Percentiles rank a stretch among this genome's conserved stretches.
phyloP scores from a whole-genome alignment of 2,797 vertebrate species.

The Vespertilio murinus region DNA sequence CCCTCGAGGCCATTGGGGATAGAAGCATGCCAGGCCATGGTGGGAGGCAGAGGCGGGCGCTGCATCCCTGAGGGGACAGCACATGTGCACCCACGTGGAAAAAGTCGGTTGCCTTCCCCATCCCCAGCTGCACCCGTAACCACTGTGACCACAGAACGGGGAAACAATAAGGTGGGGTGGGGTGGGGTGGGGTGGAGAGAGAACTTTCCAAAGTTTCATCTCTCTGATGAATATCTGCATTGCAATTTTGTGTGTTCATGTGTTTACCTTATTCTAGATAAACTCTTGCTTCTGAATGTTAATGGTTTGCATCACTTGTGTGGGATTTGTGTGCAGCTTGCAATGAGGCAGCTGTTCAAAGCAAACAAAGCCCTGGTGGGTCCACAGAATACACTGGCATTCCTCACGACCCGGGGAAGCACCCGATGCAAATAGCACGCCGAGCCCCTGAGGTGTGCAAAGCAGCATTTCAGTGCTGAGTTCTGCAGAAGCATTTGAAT shows the following conservation, averaged over 20 bases:
- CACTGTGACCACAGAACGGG: conserved; percentile 67
- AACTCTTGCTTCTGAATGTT: not conserved
- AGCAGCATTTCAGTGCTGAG: not conserved
- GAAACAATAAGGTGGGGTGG: not conserved
- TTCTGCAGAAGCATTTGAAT: conserved; percentile 1
- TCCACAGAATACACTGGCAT: not conserved
- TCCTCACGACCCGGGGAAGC: not conserved
- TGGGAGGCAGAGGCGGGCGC: not conserved
- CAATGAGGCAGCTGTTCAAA: not conserved
- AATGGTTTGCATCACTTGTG: not conserved
- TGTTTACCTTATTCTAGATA: conserved; percentile 32
- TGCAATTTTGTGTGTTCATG: not conserved
- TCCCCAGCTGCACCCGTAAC: conserved; percentile 70
- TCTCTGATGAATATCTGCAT: conserved; percentile 48
- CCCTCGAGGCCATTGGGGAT: not conserved
- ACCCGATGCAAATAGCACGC: not conserved
- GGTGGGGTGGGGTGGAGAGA: not conserved
- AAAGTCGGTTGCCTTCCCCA: conserved; percentile 56
- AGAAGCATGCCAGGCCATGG: not conserved
- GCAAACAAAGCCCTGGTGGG: not conserved
- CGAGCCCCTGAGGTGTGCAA: conserved; percentile 11
- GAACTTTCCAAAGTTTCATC: conserved; percentile 60
- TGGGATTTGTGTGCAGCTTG: not conserved
- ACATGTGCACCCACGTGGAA: conserved; percentile 53
- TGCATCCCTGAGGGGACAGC: not conserved